Base-by-base conservation (phyloP, 2,797 vertebrate species). In the Nannoperca obscura region DNA sequence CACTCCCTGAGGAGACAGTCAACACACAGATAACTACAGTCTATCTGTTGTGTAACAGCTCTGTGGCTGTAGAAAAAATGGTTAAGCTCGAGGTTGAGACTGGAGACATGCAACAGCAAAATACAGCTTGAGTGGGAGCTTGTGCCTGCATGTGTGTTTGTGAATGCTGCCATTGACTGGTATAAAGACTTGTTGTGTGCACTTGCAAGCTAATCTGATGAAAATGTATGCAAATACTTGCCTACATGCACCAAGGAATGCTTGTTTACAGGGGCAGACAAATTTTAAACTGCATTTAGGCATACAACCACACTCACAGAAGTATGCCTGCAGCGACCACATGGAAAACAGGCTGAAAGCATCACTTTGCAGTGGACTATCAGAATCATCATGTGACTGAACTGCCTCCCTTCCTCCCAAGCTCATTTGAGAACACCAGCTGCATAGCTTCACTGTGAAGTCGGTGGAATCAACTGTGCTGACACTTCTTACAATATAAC, bases 221-320 rank as follows among this genome's bases (percentile, higher is more conserved):
- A 36, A 81, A 89, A 89, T 85, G 7, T 55, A 86, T 89, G 81
- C 74, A 90, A 89, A 86, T 78, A 6, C 15, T 32, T 30, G 34
- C 22, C 40, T 32, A 3, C 5, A 30, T 57, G 70, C 22, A 59
- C 34, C 46, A 44, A 17, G 36, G 7, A 54, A 27, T 50, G 49
- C 32, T n/a, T 65, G 62, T 66, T 68, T 38, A 52, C 24, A 53
- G n/a, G 32, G 34, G 24, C 3, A 60, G 30, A 12, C 20, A 30
- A 61, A 76, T 40, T 65, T n/a, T 38, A 42, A 20, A 34, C 9
- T 24, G 60, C 76, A 64, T 36, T 63, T 27, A 72, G 20, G 14
- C 14, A 63, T 58, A 38, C 9, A 8, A 10, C 27, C 40, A 53
- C 59, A 47, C n/a, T 36, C 38, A 68, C 54, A 70, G 34, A 6